Evolutionary conservation across 2,888 invertebrate genomes (phyloP), one percentile per base, ranked within the genome.

Genomic region (Norana najaformis): DNA sequence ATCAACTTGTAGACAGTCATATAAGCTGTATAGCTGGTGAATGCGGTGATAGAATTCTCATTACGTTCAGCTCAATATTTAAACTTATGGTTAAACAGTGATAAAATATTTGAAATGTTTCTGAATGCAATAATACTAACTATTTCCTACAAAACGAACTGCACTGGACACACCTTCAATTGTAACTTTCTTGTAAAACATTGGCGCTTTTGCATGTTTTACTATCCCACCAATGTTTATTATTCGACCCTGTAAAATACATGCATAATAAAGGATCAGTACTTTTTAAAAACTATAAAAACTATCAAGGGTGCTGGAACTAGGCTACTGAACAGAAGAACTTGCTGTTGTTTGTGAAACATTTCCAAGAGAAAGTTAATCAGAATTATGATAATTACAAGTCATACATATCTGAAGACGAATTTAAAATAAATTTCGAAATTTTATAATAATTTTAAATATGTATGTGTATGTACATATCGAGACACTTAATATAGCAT

Each of bases 181-280:
- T 6, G 18, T 85, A 85, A 85, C 18, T 85, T 85, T 85, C 85
- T 35, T 36, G 36, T 85, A 85, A 35, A 36, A 37, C 18, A 85
- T 8, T 1, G 85, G n/a, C 34, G 37, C 20, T 37, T 16, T 85
- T 35, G 85, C 36, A 16, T 85, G 85, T 85, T 85, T 85, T n/a
- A 85, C 85, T 85, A 85, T 14, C 20, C 18, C 37, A 85, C 85
- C 6, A 85, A 37, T 85, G 85, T 1, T 35, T 85, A 23, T 85
- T 35, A 85, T 85, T 85, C 37, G 35, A 36, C 85, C 85, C 85
- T 85, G 36, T 85, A 85, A 85, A 85, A 36, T 36, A 36, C 36
- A 36, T 53, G 85, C 85, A 85, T 11, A 36, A 85, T 6, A 53
- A 85, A 8, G 69, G 14, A 69, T 69, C 3, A 69, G 69, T 8